Percentiles rank a stretch among this genome's conserved stretches.
Evolutionary conservation across 2,888 invertebrate species (phyloP).

Genomic region (Lasioglossum morio): DNA sequence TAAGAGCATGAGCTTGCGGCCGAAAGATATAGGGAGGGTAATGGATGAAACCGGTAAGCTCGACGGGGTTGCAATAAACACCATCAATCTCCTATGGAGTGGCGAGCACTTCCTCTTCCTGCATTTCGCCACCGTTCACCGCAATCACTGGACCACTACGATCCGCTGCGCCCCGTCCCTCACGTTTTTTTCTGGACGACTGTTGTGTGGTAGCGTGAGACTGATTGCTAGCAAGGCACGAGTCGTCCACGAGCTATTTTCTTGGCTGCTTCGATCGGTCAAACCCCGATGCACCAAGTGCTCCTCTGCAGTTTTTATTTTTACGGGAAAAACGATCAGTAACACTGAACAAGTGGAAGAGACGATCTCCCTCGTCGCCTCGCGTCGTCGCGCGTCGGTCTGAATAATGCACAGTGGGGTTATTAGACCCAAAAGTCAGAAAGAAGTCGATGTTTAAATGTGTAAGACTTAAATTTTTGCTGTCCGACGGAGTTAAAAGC

Average conservation of each 20-base stretch:
- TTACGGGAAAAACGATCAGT: not conserved
- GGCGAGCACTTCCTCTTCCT: conserved; percentile 65
- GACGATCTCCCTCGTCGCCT: not conserved
- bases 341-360: not conserved
- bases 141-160: conserved; percentile 13
- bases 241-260: conserved; percentile 28
- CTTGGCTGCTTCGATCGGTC: not conserved
- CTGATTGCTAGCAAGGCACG: conserved; percentile 12
- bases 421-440: no score
- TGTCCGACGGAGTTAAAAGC: no score
- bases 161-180: conserved; percentile 3
- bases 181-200: conserved; percentile 8
- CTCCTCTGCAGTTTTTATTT: not conserved
- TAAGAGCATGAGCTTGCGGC: conserved; percentile 35
- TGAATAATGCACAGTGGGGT: not conserved
- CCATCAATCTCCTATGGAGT: conserved; percentile 75
- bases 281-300: not conserved
- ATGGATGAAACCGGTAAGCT: conserved; percentile 76
- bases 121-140: conserved; percentile 22
- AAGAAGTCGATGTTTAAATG: no score
- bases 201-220: conserved; percentile 29
- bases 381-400: not conserved
- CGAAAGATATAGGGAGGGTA: conserved; percentile 59
- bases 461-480: no score
- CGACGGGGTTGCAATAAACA: conserved; percentile 75